Evolutionary conservation across 1,140 invertebrate species (phyloP), one percentile per base, ranked within the genome.

Genomic region (Heterodera carotae): DNA sequence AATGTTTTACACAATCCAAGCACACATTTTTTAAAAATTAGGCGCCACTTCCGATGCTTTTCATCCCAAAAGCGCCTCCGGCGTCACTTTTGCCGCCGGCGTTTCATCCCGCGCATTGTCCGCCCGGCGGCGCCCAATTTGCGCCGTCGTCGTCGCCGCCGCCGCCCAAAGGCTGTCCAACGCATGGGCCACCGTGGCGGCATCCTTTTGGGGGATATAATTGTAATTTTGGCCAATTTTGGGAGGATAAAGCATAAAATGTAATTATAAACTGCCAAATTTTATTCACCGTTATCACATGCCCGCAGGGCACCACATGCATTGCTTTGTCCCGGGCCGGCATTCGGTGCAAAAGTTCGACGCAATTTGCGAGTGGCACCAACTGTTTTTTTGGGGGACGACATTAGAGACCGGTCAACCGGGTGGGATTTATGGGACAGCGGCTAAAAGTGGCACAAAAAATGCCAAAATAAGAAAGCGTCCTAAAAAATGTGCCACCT

Each of bases 41-140:
- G n/a, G n/a, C n/a, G n/a, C n/a, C n/a, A n/a, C n/a, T n/a, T n/a
- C n/a, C 4, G 36, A 6, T 10, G 36, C 39, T 56, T 56, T 56
- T 56, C 18, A 56, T 56, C 22, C 4, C 18, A 56, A 56, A 56
- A 56, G 15, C 22, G 48, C 48, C 48, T 56, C 48, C 48, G 48
- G 48, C 48, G n/a, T n/a, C n/a, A 56, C 48, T 56, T 56, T 56
- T n/a, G n/a, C n/a, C n/a, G n/a, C n/a, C n/a, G 48, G 48, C 48
- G 3, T 56, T 56, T 56, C 22, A 18, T 56, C 18, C 48, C 12
- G 15, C 48, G 48, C 48, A 56, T 56, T 56, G 12, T 56, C 48
- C 39, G 15, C 48, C 48, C 48, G 48, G 15, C 48, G 18, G 22
- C 48, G 48, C 12, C 48, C 15, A 56, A 56, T 56, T 22, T 56